Evolutionary conservation across 2,797 vertebrate genomes (phyloP), one percentile per base, ranked within the genome.

Genomic region (Streptopelia turtur): DNA sequence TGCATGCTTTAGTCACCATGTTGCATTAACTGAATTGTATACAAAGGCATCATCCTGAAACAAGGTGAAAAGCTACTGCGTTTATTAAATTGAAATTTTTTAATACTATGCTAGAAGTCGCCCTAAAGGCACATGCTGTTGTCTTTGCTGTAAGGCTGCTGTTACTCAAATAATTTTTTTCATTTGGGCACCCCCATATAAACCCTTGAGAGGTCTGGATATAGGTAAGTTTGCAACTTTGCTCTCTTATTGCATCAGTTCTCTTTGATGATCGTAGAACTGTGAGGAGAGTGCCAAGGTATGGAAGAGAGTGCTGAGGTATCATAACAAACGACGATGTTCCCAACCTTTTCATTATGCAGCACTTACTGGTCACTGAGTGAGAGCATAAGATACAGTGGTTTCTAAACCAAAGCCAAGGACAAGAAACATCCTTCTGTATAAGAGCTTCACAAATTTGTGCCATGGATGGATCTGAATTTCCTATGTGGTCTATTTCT

Each of bases 1-100:
- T 0, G 49, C 6, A 9, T 5, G 4, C n/a, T 39, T 9, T 5
- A 9, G 53, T 2, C 2, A 1, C 13, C 3, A 7, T 11, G 21
- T 10, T 13, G 25, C 21, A 2, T 6, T 21, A 9, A 16, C 70
- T 21, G 47, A 21, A 0, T 33, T 7, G 23, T 3, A 5, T 3
- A 4, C 39, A 35, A 17, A 86, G 10, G 16, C 30, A 23, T 14
- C 11, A 5, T 14, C 20, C 69, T 27, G 69, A 61, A 30, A 27
- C 1, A 1, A 0, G 25, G 18, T 2, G 28, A 89, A 28, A 65
- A 57, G 8, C 39, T 63, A 16, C n/a, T 5, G 21, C 5, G 5
- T 27, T 61, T 35, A 2, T 12, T 14, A 14, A 9, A 43, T 2
- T 2, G 53, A 24, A 41, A 4, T 43, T 47, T 70, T 61, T n/a